Evolutionary conservation across 2,888 invertebrate species (phyloP).

Genomic region (Cantharis nigra): DNA sequence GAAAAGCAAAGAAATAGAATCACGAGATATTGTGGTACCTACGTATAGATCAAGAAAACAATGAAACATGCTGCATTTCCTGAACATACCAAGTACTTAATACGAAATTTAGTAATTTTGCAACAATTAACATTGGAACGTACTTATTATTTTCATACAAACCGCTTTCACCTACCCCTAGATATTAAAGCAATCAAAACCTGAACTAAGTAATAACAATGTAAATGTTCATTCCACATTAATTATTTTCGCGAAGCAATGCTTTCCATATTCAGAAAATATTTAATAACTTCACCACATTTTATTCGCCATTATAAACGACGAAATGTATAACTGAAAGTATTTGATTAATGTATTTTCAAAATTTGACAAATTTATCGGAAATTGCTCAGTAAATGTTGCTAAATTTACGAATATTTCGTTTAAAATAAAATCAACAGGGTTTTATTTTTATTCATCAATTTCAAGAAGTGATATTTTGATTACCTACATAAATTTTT

Average conservation of each 20-base stretch:
- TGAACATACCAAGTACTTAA: neutral
- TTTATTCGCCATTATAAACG: neutral
- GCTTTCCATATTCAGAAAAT: neutral
- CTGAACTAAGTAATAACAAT: too few species aligned
- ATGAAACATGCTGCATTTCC: neutral
- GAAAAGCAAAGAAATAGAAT: slow-evolving; percentile 1
- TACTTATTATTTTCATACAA: too few species aligned
- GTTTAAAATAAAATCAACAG: neutral
- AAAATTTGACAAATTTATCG: neutral
- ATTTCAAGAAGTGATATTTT: neutral
- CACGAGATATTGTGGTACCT: slow-evolving; percentile 1
- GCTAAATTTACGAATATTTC: neutral
- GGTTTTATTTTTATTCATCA: neutral
- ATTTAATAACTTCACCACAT: neutral
- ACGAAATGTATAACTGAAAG: neutral
- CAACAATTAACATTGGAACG: neutral
- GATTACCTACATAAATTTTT: neutral
- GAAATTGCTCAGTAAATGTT: neutral
- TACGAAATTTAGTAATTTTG: neutral
- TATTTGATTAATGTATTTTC: neutral
- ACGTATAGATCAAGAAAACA: neutral
- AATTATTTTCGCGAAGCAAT: too few species aligned
- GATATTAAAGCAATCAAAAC: too few species aligned
- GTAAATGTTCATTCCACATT: too few species aligned
- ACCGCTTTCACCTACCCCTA: too few species aligned